These are phyloP conservation scores for Heliothis virescens DNA, from an alignment of 1,140 invertebrate species.

Conservation along the genomic window DNA sequence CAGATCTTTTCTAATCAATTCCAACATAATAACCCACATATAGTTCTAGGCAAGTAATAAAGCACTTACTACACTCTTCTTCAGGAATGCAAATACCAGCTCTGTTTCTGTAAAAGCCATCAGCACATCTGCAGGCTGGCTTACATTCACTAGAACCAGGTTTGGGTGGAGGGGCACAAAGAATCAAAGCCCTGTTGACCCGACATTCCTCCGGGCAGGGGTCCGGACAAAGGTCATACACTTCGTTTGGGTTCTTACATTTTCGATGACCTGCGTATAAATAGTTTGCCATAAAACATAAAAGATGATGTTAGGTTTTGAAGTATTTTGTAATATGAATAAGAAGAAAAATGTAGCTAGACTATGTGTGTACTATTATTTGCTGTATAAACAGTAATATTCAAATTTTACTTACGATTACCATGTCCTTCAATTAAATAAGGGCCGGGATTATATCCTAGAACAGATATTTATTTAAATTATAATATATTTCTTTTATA, in stretches of 20 bases:
- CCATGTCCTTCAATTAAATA: no score
- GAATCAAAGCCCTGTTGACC: slow-evolving; percentile 7
- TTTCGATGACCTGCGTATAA: neutral
- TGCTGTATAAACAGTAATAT: no score
- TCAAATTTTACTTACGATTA: no score
- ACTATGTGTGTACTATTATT: no score
- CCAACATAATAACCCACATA: no score
- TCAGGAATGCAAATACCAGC: slow-evolving; percentile 50
- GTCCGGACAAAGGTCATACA: neutral
- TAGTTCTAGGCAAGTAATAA: neutral
- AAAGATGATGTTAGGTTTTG: neutral
- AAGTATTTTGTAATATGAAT: no score
- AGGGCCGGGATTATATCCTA: no score
- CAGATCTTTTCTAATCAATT: no score
- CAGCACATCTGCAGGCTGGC: slow-evolving; percentile 49
- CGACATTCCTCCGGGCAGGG: slow-evolving; percentile 6
- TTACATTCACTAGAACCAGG: slow-evolving; percentile 10
- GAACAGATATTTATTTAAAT: no score
- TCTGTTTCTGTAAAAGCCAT: slow-evolving; percentile 50
- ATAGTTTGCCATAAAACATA: neutral
- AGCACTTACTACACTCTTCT: slow-evolving; percentile 51
- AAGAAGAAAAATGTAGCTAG: no score
- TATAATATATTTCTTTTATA: no score
- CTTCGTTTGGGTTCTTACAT: slow-evolving; percentile 36
- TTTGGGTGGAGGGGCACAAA: neutral